Percentiles rank a stretch among this genome's conserved stretches.
Evolutionary conservation across 1,140 invertebrate species (phyloP).

Genomic region (Probaryconus sp.): DNA sequence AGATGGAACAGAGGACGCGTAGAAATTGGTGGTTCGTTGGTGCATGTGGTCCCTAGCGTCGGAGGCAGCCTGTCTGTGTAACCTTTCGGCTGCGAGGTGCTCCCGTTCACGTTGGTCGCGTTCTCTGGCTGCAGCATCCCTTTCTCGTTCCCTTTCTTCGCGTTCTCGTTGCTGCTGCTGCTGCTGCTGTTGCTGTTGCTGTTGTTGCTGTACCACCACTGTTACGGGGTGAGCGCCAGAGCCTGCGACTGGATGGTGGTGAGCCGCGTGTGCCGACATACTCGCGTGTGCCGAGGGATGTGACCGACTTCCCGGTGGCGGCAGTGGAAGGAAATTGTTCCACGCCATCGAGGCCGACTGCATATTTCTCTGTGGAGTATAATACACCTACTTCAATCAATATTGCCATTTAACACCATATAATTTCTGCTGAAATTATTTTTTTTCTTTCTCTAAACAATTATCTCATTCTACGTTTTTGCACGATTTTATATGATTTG

Average conservation of each 20-base stretch:
- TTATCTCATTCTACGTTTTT: too few relatives aligned
- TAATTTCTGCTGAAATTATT: background rate
- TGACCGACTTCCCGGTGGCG: slow-evolving; percentile 68
- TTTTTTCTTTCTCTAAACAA: background rate
- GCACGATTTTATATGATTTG: too few relatives aligned
- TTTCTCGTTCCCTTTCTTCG: slow-evolving; percentile 74
- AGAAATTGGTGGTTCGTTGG: slow-evolving; percentile 68
- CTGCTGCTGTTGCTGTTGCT: slow-evolving; percentile 63
- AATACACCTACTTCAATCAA: slow-evolving; percentile 78
- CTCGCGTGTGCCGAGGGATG: slow-evolving; percentile 65
- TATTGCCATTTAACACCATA: slow-evolving; percentile 62
- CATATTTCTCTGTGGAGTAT: slow-evolving; percentile 75
- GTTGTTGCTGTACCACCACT: slow-evolving; percentile 67
- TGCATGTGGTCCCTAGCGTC: slow-evolving; percentile 72
- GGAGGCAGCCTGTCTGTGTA: slow-evolving; percentile 67
- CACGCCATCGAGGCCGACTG: slow-evolving; percentile 73
- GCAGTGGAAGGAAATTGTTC: slow-evolving; percentile 73
- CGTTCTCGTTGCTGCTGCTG: slow-evolving; percentile 71
- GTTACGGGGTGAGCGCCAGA: slow-evolving; percentile 67
- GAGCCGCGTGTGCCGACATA: slow-evolving; percentile 62
- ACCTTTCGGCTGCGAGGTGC: slow-evolving; percentile 68
- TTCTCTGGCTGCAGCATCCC: slow-evolving; percentile 65
- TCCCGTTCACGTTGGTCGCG: slow-evolving; percentile 66
- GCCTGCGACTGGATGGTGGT: slow-evolving; percentile 60
- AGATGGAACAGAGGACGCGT: slow-evolving; percentile 68